phyloP scores from a whole-genome alignment of 2,888 invertebrate species.

The Laothoe populi region DNA sequence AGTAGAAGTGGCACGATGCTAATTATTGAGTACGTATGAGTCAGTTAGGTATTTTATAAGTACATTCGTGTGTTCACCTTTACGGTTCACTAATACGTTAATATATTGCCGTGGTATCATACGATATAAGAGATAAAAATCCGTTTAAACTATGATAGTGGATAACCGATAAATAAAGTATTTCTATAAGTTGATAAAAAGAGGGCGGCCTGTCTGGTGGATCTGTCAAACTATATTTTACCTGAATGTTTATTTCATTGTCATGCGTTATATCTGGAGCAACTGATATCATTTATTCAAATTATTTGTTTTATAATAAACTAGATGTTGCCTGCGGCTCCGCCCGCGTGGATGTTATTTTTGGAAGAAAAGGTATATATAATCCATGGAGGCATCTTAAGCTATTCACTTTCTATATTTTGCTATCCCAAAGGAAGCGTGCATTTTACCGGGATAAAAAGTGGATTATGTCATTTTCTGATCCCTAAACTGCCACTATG shows the following conservation, averaged over 20 bases:
- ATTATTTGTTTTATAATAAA: not conserved
- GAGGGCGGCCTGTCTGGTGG: constrained; percentile 35
- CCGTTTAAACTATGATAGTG: constrained; percentile 49
- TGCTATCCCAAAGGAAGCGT: no score
- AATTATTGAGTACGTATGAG: not conserved
- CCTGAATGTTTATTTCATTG: not conserved
- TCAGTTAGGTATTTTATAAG: constrained; percentile 28
- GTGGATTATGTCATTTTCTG: not conserved
- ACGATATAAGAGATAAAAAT: constrained; percentile 49
- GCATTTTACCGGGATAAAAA: no score
- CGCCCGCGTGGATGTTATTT: no score
- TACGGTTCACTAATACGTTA: constrained; percentile 29
- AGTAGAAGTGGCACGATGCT: constrained; percentile 4
- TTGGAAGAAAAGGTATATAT: no score
- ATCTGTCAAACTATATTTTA: constrained; percentile 14
- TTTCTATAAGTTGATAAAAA: constrained; percentile 40
- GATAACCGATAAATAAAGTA: constrained; percentile 48
- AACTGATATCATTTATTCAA: constrained; percentile 8
- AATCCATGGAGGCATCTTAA: no score
- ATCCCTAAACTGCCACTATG: no score
- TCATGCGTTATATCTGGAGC: constrained; percentile 7
- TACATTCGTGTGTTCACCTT: constrained; percentile 35
- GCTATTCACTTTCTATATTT: no score
- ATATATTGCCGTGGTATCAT: constrained; percentile 44
- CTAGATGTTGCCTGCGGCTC: no score